Conservation (phyloP, 2,888 invertebrate species). For the Hypolimnas misippus region DNA sequence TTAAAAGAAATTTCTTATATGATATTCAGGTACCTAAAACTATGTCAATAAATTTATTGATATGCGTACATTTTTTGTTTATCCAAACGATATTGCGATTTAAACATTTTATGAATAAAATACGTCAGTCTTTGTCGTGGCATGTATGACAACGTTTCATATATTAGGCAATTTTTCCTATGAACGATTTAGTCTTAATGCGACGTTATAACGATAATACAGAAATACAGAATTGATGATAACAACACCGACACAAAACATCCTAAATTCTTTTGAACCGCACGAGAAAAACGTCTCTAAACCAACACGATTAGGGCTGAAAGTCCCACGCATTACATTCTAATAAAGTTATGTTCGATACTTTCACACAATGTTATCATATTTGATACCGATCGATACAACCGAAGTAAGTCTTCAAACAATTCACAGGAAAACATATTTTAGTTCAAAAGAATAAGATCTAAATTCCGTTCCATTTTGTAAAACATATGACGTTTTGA, state of each 20-base stretch:
- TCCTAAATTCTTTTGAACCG: slow-evolving; percentile 45
- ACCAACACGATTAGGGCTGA: accelerated
- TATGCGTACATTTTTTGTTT: too few species aligned
- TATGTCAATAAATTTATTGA: too few species aligned
- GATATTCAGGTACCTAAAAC: too few species aligned
- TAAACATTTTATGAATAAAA: background rate
- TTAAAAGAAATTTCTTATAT: too few species aligned
- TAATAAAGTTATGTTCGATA: slow-evolving; percentile 78
- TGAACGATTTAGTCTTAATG: slow-evolving; percentile 76
- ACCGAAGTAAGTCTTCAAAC: background rate
- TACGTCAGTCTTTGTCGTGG: background rate
- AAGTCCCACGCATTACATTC: slow-evolving; percentile 41
- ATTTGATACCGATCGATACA: slow-evolving; percentile 48
- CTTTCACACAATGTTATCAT: slow-evolving; percentile 74
- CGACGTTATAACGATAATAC: slow-evolving; percentile 59
- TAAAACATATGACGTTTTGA: background rate
- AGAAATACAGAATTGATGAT: slow-evolving; percentile 76
- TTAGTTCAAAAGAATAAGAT: slow-evolving; percentile 18
- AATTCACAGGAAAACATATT: slow-evolving; percentile 32
- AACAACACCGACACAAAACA: slow-evolving; percentile 45
- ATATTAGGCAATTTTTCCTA: slow-evolving; percentile 81
- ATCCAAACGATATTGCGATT: background rate
- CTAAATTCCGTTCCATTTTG: background rate
- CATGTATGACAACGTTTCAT: slow-evolving; percentile 49
- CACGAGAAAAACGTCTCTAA: slow-evolving; percentile 2